A percentile compares a stretch with the other conserved stretches of the same genome.
These are phyloP conservation scores for Leptocoma aspasia DNA, from an alignment of 2,113 vertebrate species.

Conservation along the genomic window DNA sequence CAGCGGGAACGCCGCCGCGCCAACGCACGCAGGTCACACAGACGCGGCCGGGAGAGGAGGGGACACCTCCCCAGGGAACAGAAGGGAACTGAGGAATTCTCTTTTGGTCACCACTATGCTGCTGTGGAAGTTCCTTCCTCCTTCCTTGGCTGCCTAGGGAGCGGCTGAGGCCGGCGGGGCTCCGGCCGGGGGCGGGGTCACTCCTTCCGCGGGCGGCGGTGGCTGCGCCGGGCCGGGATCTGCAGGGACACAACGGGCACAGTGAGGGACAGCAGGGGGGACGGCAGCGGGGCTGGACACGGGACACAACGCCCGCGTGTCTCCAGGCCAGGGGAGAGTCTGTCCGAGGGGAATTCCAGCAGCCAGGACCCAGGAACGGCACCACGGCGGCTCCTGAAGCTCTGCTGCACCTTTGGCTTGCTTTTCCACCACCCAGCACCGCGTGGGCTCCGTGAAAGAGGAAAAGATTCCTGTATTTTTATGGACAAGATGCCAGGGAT, in stretches of 20 bases:
- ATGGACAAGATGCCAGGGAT: not conserved
- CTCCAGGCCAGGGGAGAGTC: accelerated
- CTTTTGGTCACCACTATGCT: conserved; percentile 46
- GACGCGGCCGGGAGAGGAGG: not conserved
- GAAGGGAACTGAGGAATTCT: conserved; percentile 36
- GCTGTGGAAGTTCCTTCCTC: conserved; percentile 46
- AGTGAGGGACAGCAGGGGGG: not conserved
- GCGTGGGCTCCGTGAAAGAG: accelerated
- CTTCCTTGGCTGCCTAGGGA: conserved; percentile 48
- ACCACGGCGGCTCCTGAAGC: not conserved
- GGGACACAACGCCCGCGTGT: accelerated
- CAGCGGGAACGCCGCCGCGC: accelerated
- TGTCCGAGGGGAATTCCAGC: accelerated
- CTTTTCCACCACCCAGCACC: not conserved
- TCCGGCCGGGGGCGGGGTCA: conserved; percentile 75
- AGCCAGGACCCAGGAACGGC: not conserved
- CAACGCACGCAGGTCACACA: accelerated
- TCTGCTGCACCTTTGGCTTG: accelerated
- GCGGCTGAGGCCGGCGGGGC: conserved; percentile 76
- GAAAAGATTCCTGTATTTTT: accelerated
- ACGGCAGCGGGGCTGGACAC: accelerated
- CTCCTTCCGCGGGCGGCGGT: conserved; percentile 71
- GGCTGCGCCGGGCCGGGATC: conserved; percentile 72
- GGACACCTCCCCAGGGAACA: not conserved
- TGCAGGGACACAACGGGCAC: not conserved